These are phyloP conservation scores for Clarias magur DNA, from an alignment of 2,113 vertebrate genomes.

Conservation along the genomic window DNA sequence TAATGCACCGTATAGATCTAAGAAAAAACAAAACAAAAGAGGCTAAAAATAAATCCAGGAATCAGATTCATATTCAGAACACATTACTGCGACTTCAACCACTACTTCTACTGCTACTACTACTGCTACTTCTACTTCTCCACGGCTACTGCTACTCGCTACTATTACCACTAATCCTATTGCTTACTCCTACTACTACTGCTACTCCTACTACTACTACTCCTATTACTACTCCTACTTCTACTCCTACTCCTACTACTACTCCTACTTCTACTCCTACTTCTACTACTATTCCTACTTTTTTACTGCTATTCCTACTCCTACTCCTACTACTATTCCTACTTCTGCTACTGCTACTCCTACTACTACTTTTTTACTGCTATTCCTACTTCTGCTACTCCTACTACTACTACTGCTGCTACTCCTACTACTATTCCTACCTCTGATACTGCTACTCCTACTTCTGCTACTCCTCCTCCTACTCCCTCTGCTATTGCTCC, in stretches of 20 bases:
- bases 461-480: background rate
- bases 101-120: too few relatives aligned
- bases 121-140: background rate
- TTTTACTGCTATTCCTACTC: too few relatives aligned
- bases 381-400: background rate
- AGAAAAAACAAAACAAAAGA: background rate
- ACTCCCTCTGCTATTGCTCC: background rate
- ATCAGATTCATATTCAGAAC: too few relatives aligned
- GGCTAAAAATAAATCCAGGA: background rate
- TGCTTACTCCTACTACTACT: background rate
- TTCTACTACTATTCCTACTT: too few relatives aligned
- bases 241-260: background rate
- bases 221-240: background rate
- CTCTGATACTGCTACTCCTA: too few relatives aligned
- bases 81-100: too few relatives aligned
- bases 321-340: too few relatives aligned
- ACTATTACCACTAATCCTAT: background rate
- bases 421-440: too few relatives aligned
- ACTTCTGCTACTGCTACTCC: too few relatives aligned
- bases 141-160: too few relatives aligned
- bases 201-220: too few relatives aligned
- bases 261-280: too few relatives aligned
- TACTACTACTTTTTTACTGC: background rate
- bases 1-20: background rate
- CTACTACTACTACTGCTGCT: background rate